These are phyloP conservation scores for Gymnoscopelus braueri DNA, from an alignment of 2,797 vertebrate genomes.

Conservation along the genomic window DNA sequence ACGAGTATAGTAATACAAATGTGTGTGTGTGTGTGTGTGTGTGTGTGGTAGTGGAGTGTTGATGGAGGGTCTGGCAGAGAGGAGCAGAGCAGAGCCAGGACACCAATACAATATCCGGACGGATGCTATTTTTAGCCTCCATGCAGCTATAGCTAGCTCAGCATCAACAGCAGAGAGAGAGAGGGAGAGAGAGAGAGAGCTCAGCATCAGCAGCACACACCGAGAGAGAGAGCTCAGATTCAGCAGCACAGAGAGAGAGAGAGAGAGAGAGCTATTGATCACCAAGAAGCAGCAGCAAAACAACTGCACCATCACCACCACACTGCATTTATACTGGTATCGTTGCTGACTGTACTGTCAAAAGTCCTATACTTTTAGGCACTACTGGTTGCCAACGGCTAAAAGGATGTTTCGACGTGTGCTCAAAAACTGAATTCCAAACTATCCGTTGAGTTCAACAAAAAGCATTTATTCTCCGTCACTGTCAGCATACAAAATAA, in stretches of 20 bases:
- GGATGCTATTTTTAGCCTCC: conserved; percentile 78
- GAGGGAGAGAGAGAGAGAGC: conserved; percentile 32
- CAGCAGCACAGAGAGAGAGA: conserved; percentile 13
- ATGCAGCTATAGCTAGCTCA: conserved; percentile 47
- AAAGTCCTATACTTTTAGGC: too few relatives aligned
- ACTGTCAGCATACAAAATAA: too few relatives aligned
- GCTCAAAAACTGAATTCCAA: too few relatives aligned
- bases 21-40: conserved; percentile 23
- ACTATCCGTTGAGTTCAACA: too few relatives aligned
- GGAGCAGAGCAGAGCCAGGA: conserved; percentile 54
- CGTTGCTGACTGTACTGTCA: too few relatives aligned
- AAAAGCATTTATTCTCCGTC: too few relatives aligned
- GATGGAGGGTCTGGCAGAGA: conserved; percentile 63
- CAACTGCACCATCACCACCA: too few relatives aligned
- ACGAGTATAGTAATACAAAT: neutral
- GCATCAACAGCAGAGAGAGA: conserved; percentile 54
- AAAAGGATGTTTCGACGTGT: too few relatives aligned
- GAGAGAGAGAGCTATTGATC: neutral
- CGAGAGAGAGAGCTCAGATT: conserved; percentile 38
- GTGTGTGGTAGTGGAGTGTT: conserved; percentile 21
- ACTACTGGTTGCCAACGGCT: too few relatives aligned
- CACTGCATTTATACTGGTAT: too few relatives aligned
- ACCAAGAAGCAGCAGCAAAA: neutral
- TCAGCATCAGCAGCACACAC: conserved; percentile 63
- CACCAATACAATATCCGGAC: conserved; percentile 64